Percentiles rank a stretch among this genome's conserved stretches.
Evolutionary conservation across 2,113 vertebrate genomes (phyloP).

Genomic region (Chaenogobius annularis): DNA sequence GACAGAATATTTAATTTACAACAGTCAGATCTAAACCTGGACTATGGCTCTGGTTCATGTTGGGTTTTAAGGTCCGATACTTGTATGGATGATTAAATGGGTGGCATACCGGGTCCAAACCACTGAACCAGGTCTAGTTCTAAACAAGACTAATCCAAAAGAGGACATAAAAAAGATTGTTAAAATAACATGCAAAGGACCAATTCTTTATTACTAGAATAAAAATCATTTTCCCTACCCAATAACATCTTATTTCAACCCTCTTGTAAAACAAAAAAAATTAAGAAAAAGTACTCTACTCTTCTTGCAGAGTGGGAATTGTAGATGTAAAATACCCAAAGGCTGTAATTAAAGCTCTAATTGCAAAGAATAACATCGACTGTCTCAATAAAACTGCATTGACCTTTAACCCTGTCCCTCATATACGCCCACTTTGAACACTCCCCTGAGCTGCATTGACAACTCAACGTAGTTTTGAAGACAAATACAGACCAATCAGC

Average conservation of each 20-base stretch:
- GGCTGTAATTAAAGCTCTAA: neutral
- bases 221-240: neutral
- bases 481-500: conserved; percentile 62
- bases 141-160: neutral
- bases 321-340: conserved; percentile 9
- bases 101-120: too few relatives aligned
- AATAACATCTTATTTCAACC: neutral
- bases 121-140: too few relatives aligned
- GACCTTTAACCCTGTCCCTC: conserved; percentile 31
- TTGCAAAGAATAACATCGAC: neutral
- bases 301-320: neutral
- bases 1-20: neutral
- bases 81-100: too few relatives aligned
- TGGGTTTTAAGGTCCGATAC: too few relatives aligned
- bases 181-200: too few relatives aligned
- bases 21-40: neutral
- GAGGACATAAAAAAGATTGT: neutral
- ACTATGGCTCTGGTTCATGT: neutral
- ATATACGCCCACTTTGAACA: conserved; percentile 31
- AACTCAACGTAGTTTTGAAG: conserved; percentile 49
- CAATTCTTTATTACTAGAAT: neutral
- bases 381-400: conserved; percentile 16
- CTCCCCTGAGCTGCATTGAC: conserved; percentile 21
- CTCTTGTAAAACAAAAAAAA: neutral
- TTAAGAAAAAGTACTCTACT: neutral